Conservation (phyloP, 2,797 vertebrate genomes). For the Helostoma temminkii region DNA sequence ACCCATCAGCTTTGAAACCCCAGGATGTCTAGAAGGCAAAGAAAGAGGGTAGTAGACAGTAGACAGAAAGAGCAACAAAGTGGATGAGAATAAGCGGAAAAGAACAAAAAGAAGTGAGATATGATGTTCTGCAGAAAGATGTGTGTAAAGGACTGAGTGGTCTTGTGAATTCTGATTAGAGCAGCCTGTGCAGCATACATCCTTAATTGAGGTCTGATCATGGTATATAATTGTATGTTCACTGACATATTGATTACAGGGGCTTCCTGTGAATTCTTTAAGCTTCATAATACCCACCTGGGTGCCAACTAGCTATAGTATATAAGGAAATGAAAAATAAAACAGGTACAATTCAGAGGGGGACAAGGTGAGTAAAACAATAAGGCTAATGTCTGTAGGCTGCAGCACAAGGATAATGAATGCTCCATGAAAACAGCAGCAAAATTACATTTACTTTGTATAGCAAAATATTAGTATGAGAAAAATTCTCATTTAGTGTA, state of each 20-base stretch:
- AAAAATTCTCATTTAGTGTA: conserved; percentile 1
- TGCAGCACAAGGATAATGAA: conserved; percentile 31
- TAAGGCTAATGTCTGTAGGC: conserved; percentile 37
- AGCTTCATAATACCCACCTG: conserved; percentile 30
- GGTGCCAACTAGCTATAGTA: conserved; percentile 9
- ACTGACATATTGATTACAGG: conserved; percentile 52
- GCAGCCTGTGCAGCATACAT: conserved; percentile 56
- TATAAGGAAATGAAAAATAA: conserved; percentile 13
- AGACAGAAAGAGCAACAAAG: conserved; percentile 34
- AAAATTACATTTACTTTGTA: background rate
- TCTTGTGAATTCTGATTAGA: conserved; percentile 65
- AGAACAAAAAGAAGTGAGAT: conserved; percentile 31
- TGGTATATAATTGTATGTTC: conserved; percentile 23
- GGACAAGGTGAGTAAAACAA: conserved; percentile 49
- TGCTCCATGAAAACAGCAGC: conserved; percentile 12
- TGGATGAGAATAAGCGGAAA: conserved; percentile 1
- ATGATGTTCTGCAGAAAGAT: conserved; percentile 45
- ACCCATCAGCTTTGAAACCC: conserved; percentile 68
- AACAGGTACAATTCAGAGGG: conserved; percentile 30
- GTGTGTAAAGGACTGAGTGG: conserved; percentile 40
- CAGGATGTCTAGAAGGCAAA: conserved; percentile 47
- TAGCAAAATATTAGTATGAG: too few species aligned
- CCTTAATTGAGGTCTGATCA: conserved; percentile 22
- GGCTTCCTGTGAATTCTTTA: conserved; percentile 46
- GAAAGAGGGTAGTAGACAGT: conserved; percentile 12